These are phyloP conservation scores for Himalopsyche kuldschensis DNA, from an alignment of 2,888 invertebrate genomes.

Conservation along the genomic window DNA sequence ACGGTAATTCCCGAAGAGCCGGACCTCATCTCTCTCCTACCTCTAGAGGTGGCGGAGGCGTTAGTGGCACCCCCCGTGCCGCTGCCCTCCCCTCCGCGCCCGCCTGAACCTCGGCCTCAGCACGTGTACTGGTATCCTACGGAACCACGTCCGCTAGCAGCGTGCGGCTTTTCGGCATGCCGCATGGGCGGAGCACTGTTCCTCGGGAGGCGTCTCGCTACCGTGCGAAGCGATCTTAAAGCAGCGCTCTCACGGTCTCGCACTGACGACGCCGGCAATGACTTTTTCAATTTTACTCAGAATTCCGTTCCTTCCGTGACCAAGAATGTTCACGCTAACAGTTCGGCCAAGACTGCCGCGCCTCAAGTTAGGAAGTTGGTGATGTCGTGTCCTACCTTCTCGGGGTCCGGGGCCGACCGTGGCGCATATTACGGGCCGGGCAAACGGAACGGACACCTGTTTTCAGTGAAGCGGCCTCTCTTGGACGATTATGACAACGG, in stretches of 20 bases:
- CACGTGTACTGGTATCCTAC: constrained; percentile 58
- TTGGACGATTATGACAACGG: constrained; percentile 46
- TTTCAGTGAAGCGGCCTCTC: constrained; percentile 22
- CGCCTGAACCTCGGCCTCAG: constrained; percentile 47
- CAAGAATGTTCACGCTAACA: constrained; percentile 54
- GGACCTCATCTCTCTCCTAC: constrained; percentile 9
- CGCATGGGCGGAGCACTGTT: constrained; percentile 62
- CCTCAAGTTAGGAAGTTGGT: constrained; percentile 57
- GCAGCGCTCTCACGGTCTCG: constrained; percentile 11
- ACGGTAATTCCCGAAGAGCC: background rate
- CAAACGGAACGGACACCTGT: constrained; percentile 29
- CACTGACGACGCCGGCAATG: background rate
- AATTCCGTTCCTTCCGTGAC: constrained; percentile 49
- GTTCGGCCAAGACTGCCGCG: constrained; percentile 52
- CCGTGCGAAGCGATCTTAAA: constrained; percentile 55
- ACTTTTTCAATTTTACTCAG: constrained; percentile 47
- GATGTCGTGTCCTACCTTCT: constrained; percentile 53
- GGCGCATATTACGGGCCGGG: constrained; percentile 40
- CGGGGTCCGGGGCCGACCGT: constrained; percentile 40
- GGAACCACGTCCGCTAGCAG: constrained; percentile 63
- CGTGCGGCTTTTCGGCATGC: constrained; percentile 61
- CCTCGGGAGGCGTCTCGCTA: constrained; percentile 56
- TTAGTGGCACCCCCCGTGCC: constrained; percentile 9
- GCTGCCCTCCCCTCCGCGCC: constrained; percentile 40
- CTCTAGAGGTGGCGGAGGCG: constrained; percentile 10